These are phyloP conservation scores for Hydrozoanthus tunicans DNA, from an alignment of 64 coral and sea anemone genomes.

Conservation along the genomic window DNA sequence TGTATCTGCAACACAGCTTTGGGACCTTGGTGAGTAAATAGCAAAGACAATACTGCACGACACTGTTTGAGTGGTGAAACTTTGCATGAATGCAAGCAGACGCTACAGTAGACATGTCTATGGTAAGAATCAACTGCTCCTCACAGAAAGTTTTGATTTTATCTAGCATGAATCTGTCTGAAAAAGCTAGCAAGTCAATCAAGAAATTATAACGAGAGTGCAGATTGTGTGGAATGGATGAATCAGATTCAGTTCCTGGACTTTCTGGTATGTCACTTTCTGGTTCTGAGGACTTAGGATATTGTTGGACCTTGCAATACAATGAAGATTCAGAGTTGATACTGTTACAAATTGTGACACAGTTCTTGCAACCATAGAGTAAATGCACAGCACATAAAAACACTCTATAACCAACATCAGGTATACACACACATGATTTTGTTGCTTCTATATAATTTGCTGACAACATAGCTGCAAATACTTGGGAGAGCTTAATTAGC, in stretches of 20 bases:
- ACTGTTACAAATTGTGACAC: neutral
- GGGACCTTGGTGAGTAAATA: slow-evolving; percentile 32
- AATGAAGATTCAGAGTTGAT: neutral
- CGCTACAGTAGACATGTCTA: slow-evolving; percentile 12
- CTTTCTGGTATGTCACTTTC: too few relatives aligned
- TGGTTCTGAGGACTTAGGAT: neutral
- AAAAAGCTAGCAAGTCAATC: slow-evolving; percentile 22
- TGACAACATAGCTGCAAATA: slow-evolving; percentile 30
- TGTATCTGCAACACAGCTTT: slow-evolving; percentile 29
- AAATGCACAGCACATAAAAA: slow-evolving; percentile 12
- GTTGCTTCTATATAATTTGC: slow-evolving; percentile 19
- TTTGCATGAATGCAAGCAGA: slow-evolving; percentile 51
- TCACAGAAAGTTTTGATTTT: slow-evolving; percentile 26
- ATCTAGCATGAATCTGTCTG: slow-evolving; percentile 43
- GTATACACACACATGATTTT: neutral
- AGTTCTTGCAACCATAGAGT: slow-evolving; percentile 17
- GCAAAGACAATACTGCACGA: slow-evolving; percentile 18
- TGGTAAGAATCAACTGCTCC: slow-evolving; percentile 1
- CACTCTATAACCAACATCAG: neutral
- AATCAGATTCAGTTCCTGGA: neutral
- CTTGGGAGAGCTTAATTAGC: neutral
- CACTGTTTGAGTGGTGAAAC: slow-evolving; percentile 14
- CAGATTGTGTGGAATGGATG: neutral
- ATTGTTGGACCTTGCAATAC: neutral
- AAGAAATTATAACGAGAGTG: slow-evolving; percentile 1